Base-by-base conservation (phyloP, 2,888 invertebrate genomes). In the Acanthococcus lagerstroemiae region DNA sequence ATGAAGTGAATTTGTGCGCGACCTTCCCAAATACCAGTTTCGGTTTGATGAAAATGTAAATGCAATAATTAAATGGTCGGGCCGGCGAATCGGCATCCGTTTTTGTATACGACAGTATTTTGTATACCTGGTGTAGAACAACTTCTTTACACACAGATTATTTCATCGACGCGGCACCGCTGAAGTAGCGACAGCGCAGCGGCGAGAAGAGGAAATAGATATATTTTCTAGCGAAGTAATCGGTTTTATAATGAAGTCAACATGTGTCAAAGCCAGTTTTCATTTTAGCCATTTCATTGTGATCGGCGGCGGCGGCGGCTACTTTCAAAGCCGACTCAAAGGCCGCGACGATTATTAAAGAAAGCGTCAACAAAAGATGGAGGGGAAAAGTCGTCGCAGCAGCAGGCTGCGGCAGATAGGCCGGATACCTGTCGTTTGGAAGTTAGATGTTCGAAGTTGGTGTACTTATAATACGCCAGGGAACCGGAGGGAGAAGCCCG, bases 201-300 rank as follows among this genome's bases (percentile, higher is more conserved):
- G n/a, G n/a, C 12, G 19, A 27, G 27, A 48, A 12, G 48, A 3
- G 48, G 19, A 26, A 55, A 61, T 30, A 61, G 27, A 61, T 52
- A 61, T 61, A 52, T 61, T 52, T 61, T 37, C 61, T 52, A 52
- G 52, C 37, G 50, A 37, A 61, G 61, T 61, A 61, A 61, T 61
- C 61, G 61, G 61, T 61, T 61, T 61, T 61, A 61, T 61, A 61
- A 61, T 61, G 61, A 61, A 61, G 61, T 61, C 61, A 61, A 61
- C 61, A 61, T 61, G 52, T 61, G 61, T 61, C 61, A 61, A 61
- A 61, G 61, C 61, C 61, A 61, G 61, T 61, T 61, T 61, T 61
- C 61, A 61, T 50, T 61, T 61, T 61, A 61, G 61, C 61, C 61
- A 61, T 61, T 61, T 61, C 61, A 61, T 61, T 52, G 61, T 37